These are phyloP conservation scores for Adoxophyes honmai DNA, from an alignment of 1,140 invertebrate genomes.

Conservation along the genomic window DNA sequence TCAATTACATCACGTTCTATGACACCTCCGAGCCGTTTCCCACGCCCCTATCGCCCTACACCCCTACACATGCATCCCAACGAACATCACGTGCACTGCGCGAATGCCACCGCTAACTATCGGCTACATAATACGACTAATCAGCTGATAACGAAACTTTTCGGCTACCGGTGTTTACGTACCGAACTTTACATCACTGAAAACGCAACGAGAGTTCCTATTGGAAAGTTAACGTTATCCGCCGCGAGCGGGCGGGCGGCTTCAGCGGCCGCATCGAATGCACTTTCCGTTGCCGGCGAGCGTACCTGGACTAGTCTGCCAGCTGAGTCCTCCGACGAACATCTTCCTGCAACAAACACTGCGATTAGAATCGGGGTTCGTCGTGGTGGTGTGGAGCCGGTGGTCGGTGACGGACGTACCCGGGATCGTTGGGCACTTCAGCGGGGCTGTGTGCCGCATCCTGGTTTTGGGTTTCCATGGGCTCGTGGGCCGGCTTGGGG, in stretches of 20 bases:
- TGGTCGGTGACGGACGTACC: slow-evolving; percentile 80
- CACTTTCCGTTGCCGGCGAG: slow-evolving; percentile 52
- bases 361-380: slow-evolving; percentile 49
- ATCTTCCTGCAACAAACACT: slow-evolving; percentile 95
- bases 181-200: slow-evolving; percentile 48
- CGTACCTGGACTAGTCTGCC: slow-evolving; percentile 99
- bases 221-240: slow-evolving; percentile 30
- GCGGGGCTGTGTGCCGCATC: slow-evolving; percentile 87
- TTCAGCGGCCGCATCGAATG: slow-evolving; percentile 54
- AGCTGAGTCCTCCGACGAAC: slow-evolving; percentile 99
- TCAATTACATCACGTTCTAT: slow-evolving; percentile 46
- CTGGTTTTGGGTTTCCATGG: slow-evolving; percentile 85
- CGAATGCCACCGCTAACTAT: slow-evolving; percentile 30
- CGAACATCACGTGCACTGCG: slow-evolving; percentile 35
- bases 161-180: slow-evolving; percentile 54
- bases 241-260: slow-evolving; percentile 40
- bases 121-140: slow-evolving; percentile 46
- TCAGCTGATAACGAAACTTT: slow-evolving; percentile 75
- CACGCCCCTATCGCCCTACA: slow-evolving; percentile 29
- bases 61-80: slow-evolving; percentile 27
- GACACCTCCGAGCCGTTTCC: slow-evolving; percentile 24
- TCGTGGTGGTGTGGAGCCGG: slow-evolving; percentile 32
- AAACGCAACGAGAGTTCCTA: slow-evolving; percentile 34
- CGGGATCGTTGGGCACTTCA: slow-evolving; percentile 93
- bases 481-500: slow-evolving; percentile 56